phyloP scores from a whole-genome alignment of 2,797 vertebrate species.

The Hyperoplus immaculatus region DNA sequence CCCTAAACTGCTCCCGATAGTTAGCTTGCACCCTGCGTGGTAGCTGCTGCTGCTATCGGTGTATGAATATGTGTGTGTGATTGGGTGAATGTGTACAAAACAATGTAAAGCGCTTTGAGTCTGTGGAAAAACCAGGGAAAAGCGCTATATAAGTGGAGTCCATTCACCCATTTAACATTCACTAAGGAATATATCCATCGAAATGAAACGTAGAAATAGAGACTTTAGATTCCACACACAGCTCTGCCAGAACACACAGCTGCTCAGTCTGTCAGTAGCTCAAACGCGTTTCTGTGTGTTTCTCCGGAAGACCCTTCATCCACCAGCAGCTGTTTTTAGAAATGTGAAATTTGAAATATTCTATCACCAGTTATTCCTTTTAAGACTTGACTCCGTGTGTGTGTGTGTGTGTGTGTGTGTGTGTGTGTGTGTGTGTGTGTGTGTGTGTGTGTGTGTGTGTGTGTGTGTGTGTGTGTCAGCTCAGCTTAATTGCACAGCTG shows the following conservation, averaged over 20 bases:
- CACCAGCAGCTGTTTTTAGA: neutral
- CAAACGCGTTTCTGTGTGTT: neutral
- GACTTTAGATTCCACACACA: neutral
- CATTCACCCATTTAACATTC: too few relatives aligned
- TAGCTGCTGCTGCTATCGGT: too few relatives aligned
- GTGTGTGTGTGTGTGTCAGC: neutral
- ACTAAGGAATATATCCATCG: neutral
- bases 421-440: too few relatives aligned
- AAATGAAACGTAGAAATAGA: neutral
- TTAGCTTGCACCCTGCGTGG: too few relatives aligned
- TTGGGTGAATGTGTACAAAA: too few relatives aligned
- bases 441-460: too few relatives aligned
- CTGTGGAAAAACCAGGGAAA: too few relatives aligned
- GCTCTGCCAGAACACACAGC: conserved; percentile 9
- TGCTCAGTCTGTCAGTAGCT: conserved; percentile 6
- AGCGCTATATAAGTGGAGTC: too few relatives aligned
- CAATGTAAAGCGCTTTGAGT: too few relatives aligned
- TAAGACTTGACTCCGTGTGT: conserved; percentile 14
- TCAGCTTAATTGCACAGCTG: conserved; percentile 49
- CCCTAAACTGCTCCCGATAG: too few relatives aligned
- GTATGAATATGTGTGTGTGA: too few relatives aligned
- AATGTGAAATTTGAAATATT: neutral
- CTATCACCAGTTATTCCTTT: neutral
- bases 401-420: too few relatives aligned
- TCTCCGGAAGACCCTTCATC: neutral